Base-by-base conservation (phyloP, 2,888 invertebrate genomes). In the Spilosoma lubricipeda region DNA sequence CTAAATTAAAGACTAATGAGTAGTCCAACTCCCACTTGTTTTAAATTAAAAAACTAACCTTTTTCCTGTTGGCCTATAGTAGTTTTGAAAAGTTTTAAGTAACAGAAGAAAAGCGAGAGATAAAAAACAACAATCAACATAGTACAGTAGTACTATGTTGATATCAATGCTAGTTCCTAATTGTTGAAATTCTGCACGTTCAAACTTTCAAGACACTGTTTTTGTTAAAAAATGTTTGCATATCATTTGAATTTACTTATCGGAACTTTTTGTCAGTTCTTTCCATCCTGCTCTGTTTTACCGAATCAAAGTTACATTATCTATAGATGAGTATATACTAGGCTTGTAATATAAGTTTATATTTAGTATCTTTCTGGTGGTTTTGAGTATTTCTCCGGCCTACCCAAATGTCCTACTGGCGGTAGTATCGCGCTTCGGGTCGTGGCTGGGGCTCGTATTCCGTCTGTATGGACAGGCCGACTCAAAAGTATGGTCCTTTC, bases 1-100 rank as follows among this genome's bases (percentile, higher is more conserved):
- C 85, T 73, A 83, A 87, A 87, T 87, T 83, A 85, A 79, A 78
- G 77, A 77, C 78, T 86, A 86, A 85, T 81, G 81, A 82, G 82
- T 70, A 71, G 80, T 81, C 59, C 69, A 71, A 80, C 79, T 83
- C 71, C 80, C 72, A 73, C 79, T 73, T 76, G 74, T 78, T 79
- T 74, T 76, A 85, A 84, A 85, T 84, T 83, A 80, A 83, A 86
- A 85, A 82, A 79, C 79, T 81, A 67, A 33, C 71, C 56, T 75
- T 71, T 80, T 52, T 75, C 65, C 56, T 69, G 13, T 67, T 11
- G 73, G 70, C 63, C 69, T 74, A 75, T 74, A 70, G 15, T 7
- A 42, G 63, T 20, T 27, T 27, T 36, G 81, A 80, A 73, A 74
- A 59, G 65, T 18, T 33, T 20, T 52, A 82, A 82, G 77, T 76